phyloP scores from a whole-genome alignment of 2,888 invertebrate genomes.

The Tenodera sinensis region DNA sequence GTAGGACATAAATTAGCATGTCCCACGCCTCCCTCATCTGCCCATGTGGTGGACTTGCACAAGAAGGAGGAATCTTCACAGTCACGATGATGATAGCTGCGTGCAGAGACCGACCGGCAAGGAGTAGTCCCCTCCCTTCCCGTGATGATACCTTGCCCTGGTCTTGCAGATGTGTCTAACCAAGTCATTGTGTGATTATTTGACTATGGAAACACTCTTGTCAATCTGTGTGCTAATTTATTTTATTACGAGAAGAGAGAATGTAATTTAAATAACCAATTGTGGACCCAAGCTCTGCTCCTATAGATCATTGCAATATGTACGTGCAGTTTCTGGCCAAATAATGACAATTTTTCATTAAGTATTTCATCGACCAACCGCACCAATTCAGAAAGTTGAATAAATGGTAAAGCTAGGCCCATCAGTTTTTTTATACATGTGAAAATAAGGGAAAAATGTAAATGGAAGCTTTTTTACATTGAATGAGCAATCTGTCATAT shows the following conservation, averaged over 20 bases:
- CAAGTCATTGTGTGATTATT: constrained; percentile 12
- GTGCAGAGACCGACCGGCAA: not conserved
- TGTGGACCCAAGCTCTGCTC: constrained; percentile 17
- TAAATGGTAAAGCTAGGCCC: not conserved
- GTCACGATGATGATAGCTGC: constrained; percentile 28
- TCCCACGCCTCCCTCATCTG: constrained; percentile 23
- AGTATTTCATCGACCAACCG: constrained; percentile 1
- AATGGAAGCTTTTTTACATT: constrained; percentile 23
- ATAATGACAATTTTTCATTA: constrained; percentile 5
- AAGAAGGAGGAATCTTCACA: constrained; percentile 32
- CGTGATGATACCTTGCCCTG: not conserved
- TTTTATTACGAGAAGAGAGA: constrained; percentile 30
- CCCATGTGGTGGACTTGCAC: constrained; percentile 28
- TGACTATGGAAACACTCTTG: constrained; percentile 19
- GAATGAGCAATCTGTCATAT: constrained; percentile 29
- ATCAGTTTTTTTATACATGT: constrained; percentile 20
- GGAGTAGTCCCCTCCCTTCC: not conserved
- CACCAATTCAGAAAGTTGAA: constrained; percentile 7
- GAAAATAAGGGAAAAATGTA: constrained; percentile 1
- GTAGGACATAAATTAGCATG: constrained; percentile 21
- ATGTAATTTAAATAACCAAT: constrained; percentile 25
- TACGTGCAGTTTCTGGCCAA: constrained; percentile 14
- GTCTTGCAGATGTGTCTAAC: constrained; percentile 4
- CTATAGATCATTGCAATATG: constrained; percentile 4
- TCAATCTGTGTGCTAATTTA: constrained; percentile 31